These are phyloP conservation scores for Laspeyria flexula DNA, from an alignment of 2,888 invertebrate genomes.

Conservation along the genomic window DNA sequence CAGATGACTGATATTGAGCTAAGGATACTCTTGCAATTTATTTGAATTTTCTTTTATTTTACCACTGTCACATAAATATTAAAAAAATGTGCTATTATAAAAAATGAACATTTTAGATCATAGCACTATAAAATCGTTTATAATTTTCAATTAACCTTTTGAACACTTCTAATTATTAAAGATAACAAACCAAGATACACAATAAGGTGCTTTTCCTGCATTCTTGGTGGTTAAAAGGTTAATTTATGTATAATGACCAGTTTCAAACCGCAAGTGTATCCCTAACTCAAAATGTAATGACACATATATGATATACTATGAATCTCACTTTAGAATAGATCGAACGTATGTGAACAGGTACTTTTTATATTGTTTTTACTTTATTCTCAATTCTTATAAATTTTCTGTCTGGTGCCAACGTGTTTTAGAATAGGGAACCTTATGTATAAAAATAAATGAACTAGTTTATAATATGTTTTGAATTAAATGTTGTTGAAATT, in stretches of 20 bases:
- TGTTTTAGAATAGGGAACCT: background rate
- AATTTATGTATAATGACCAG: too few relatives aligned
- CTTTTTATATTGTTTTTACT: slow-evolving; percentile 12
- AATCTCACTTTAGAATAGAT: slow-evolving; percentile 34
- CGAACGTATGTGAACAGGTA: slow-evolving; percentile 12
- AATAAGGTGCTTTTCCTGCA: too few relatives aligned
- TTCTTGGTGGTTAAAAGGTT: too few relatives aligned
- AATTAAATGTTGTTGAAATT: too few relatives aligned
- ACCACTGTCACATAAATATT: too few relatives aligned
- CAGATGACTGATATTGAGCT: slow-evolving; percentile 34
- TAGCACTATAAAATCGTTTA: too few relatives aligned
- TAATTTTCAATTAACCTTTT: too few relatives aligned
- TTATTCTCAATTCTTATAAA: slow-evolving; percentile 2
- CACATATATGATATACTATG: slow-evolving; percentile 20
- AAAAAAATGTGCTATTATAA: too few relatives aligned
- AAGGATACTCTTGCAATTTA: slow-evolving; percentile 23
- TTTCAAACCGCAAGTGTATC: slow-evolving; percentile 28
- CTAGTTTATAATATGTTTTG: background rate
- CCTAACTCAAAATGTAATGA: slow-evolving; percentile 10
- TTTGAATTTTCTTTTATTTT: too few relatives aligned
- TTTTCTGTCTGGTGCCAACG: slow-evolving; percentile 31
- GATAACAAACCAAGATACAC: too few relatives aligned
- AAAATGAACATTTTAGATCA: too few relatives aligned
- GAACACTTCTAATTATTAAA: too few relatives aligned
- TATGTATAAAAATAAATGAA: background rate